Conservation (phyloP, 2,797 vertebrate genomes). For the Microchirus variegatus region DNA sequence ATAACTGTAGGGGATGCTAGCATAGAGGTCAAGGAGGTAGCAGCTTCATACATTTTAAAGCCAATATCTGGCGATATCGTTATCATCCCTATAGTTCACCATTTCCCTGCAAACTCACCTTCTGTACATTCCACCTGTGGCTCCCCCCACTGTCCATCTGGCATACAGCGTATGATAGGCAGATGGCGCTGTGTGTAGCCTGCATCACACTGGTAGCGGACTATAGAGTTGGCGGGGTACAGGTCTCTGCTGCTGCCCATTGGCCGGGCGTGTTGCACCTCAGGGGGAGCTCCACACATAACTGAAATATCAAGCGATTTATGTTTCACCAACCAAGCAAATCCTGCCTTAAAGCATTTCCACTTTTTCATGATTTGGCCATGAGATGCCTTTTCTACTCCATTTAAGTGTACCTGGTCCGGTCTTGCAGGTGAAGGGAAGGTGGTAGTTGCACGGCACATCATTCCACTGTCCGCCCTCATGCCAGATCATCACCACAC, state of each 20-base stretch:
- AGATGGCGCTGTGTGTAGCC: slow-evolving; percentile 91
- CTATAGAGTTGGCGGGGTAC: slow-evolving; percentile 87
- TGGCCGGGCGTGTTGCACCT: slow-evolving; percentile 83
- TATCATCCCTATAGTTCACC: not conserved
- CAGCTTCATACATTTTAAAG: too few relatives aligned
- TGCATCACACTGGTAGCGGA: slow-evolving; percentile 90
- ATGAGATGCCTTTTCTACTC: not conserved
- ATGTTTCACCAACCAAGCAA: too few relatives aligned
- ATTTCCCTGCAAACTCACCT: slow-evolving; percentile 75
- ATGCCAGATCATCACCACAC: slow-evolving; percentile 95
- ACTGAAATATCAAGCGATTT: slow-evolving; percentile 68
- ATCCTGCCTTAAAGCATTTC: too few relatives aligned
- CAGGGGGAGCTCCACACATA: slow-evolving; percentile 87
- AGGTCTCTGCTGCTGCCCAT: slow-evolving; percentile 84
- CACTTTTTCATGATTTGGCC: too few relatives aligned
- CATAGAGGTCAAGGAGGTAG: too few relatives aligned
- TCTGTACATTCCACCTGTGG: slow-evolving; percentile 91
- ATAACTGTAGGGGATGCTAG: too few relatives aligned
- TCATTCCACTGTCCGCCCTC: slow-evolving; percentile 95
- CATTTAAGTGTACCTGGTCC: slow-evolving; percentile 81
- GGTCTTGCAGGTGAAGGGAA: slow-evolving; percentile 96
- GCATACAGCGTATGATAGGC: slow-evolving; percentile 90
- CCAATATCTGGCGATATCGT: too few relatives aligned
- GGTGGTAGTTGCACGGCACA: slow-evolving; percentile 94
- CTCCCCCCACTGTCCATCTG: slow-evolving; percentile 90